Conservation (phyloP, 53 echinoderm and acorn worm species). For the Holothuria leucospilota region DNA sequence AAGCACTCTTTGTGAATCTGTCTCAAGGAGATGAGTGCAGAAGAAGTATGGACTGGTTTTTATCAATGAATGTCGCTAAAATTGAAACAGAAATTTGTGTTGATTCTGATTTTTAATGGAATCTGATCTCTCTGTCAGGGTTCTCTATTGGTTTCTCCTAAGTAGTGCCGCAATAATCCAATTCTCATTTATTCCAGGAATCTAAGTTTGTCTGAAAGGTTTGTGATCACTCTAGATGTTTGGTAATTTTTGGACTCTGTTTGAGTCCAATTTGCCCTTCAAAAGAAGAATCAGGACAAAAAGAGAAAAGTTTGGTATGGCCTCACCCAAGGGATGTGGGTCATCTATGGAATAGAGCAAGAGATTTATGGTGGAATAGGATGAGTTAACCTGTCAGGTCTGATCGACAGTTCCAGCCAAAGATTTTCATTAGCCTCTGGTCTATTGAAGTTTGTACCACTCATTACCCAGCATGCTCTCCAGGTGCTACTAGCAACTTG, state of each 20-base stretch:
- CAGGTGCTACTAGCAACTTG: slow-evolving; percentile 4
- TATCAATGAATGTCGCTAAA: neutral
- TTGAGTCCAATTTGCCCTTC: slow-evolving; percentile 36
- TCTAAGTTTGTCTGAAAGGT: slow-evolving; percentile 24
- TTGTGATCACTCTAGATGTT: slow-evolving; percentile 8
- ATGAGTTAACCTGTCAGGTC: slow-evolving; percentile 6
- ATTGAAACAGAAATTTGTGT: slow-evolving; percentile 23
- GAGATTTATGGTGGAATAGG: neutral
- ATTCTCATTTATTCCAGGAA: neutral
- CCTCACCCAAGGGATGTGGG: slow-evolving; percentile 6
- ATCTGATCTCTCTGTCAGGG: neutral
- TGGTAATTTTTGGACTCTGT: slow-evolving; percentile 28
- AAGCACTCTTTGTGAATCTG: too few species aligned
- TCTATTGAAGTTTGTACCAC: neutral
- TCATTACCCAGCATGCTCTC: slow-evolving; percentile 7
- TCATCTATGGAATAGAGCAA: neutral
- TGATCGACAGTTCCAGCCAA: neutral
- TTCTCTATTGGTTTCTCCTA: neutral
- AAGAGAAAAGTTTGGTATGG: neutral
- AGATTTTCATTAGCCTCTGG: slow-evolving; percentile 11
- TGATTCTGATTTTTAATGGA: slow-evolving; percentile 2
- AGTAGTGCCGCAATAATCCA: slow-evolving; percentile 15
- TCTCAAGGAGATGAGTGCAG: too few species aligned
- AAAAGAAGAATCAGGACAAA: neutral
- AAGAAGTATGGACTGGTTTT: neutral